These are phyloP conservation scores for Sebastolobus altivelis DNA, from an alignment of 2,797 vertebrate species.

Conservation along the genomic window DNA sequence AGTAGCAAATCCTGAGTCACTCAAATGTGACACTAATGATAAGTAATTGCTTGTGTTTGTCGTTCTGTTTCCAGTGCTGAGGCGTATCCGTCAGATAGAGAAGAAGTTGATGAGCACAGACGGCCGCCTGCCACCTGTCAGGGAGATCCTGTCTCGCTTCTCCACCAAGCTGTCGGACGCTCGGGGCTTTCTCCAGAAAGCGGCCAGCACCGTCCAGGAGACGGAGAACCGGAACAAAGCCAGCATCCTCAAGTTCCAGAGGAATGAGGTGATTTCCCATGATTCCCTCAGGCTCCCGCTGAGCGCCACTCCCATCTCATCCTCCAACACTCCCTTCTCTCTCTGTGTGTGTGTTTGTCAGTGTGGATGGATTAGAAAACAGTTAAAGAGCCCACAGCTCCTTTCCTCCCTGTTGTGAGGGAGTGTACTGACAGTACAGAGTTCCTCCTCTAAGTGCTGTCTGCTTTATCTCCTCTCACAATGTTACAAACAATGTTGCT, in stretches of 20 bases:
- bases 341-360: conserved; percentile 1
- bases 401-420: neutral
- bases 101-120: conserved; percentile 86
- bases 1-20: neutral
- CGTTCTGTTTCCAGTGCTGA: conserved; percentile 72
- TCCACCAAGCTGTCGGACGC: conserved; percentile 85
- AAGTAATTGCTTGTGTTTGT: neutral
- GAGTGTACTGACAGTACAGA: conserved; percentile 15
- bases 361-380: conserved; percentile 11
- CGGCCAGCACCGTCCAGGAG: conserved; percentile 78
- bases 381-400: neutral
- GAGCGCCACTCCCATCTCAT: neutral
- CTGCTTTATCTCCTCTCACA: conserved; percentile 26
- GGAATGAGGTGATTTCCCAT: conserved; percentile 85
- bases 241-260: conserved; percentile 85
- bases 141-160: conserved; percentile 86
- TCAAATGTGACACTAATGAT: neutral
- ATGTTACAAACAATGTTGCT: conserved; percentile 4
- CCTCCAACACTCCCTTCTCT: neutral
- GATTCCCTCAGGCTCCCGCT: neutral
- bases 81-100: conserved; percentile 82
- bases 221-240: conserved; percentile 84
- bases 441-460: neutral
- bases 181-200: conserved; percentile 84
- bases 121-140: conserved; percentile 84